Evolutionary conservation across 2,797 vertebrate species (phyloP), one percentile per base, ranked within the genome.

Genomic region (Neoniphon sammara): DNA sequence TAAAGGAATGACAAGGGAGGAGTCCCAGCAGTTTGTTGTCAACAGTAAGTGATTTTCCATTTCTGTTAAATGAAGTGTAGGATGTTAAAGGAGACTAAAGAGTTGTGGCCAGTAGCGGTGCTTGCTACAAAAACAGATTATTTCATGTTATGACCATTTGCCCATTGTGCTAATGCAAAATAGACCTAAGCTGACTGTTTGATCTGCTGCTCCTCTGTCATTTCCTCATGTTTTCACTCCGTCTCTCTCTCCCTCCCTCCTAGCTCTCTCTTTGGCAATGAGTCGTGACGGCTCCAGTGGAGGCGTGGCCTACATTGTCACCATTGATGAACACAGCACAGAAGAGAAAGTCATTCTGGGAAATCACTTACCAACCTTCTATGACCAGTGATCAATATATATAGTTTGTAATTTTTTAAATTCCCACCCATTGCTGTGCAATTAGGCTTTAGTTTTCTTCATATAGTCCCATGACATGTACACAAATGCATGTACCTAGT

Each of bases 221-320:
- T 0, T 2, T 3, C 1, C 27, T 53, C 14, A 39, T 5, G 17
- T 1, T 0, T 25, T 55, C 1, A 72, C 15, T 36, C 6, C 31
- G 7, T 55, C 31, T 31, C 15, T 58, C 23, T 67, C 27, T 56
- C 55, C 39, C 49, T 18, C n/a, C 80, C 27, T 69, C 11, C 5
- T 70, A 97, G 96, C 96, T n/a, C 92, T 97, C 0, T 54, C 96
- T 52, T 61, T 97, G 91, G 96, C 96, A 0, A 97, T 97, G 94
- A 84, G 64, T 66, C 92, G 96, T 5, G 96, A 97, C 0, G 95
- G 95, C 20, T 95, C 95, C 36, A 97, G 96, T 0, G 96, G 96
- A 0, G 96, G 96, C 0, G 94, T 97, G 70, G 94, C 96, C 0
- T 96, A 95, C 52, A 70, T 97, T 0, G 95, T 93, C 73, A 95